phyloP scores from a whole-genome alignment of 2,797 vertebrate species.

The Iguana delicatissima region DNA sequence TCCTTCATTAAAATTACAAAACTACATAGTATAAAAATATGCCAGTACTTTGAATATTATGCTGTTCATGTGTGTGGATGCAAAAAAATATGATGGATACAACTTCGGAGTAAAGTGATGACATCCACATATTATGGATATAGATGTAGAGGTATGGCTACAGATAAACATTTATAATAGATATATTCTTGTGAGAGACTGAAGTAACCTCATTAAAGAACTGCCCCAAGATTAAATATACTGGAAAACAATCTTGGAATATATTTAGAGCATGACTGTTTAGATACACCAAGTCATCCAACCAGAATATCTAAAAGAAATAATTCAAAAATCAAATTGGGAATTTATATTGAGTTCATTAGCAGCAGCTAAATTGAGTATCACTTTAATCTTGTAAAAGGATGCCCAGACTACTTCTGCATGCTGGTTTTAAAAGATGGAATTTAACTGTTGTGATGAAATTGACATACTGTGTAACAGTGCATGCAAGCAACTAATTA shows the following conservation, averaged over 20 bases:
- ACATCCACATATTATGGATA: too few relatives aligned
- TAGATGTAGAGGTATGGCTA: too few relatives aligned
- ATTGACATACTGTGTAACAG: neutral
- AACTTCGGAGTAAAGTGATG: too few relatives aligned
- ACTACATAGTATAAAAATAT: too few relatives aligned
- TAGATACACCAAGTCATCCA: neutral
- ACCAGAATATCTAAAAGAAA: neutral
- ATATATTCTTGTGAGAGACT: neutral
- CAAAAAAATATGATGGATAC: neutral
- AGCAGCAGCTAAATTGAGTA: neutral
- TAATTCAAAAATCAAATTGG: neutral
- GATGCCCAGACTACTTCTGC: neutral
- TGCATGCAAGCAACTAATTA: neutral
- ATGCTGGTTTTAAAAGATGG: neutral
- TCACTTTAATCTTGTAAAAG: neutral
- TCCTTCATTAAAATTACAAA: neutral
- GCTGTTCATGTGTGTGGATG: too few relatives aligned
- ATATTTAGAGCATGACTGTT: neutral
- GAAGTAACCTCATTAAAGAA: slow-evolving; percentile 1
- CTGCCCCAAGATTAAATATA: neutral
- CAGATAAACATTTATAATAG: too few relatives aligned
- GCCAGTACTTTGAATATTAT: neutral
- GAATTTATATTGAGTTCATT: neutral
- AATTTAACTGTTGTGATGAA: neutral
- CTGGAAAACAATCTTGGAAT: neutral